Percentiles rank a stretch among this genome's conserved stretches.
These are phyloP conservation scores for Fundulus diaphanus DNA, from an alignment of 2,797 vertebrate species.

Conservation along the genomic window DNA sequence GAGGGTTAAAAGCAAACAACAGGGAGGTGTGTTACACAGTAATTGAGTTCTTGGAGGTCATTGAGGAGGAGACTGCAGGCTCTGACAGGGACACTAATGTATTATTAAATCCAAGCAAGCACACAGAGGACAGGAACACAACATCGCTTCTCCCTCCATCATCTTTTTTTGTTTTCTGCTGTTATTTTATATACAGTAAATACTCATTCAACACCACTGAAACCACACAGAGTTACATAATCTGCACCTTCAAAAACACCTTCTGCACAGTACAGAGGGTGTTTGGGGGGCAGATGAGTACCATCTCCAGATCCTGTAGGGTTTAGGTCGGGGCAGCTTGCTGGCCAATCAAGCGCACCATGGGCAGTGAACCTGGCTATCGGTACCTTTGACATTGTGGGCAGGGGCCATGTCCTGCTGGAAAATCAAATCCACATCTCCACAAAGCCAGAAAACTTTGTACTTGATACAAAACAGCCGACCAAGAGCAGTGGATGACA, in stretches of 20 bases:
- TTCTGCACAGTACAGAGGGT: too few species aligned
- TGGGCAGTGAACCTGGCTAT: background rate
- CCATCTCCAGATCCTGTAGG: too few species aligned
- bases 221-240: slow-evolving; percentile 4
- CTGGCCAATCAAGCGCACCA: too few species aligned
- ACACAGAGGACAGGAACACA: background rate
- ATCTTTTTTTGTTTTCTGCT: background rate
- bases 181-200: slow-evolving; percentile 13
- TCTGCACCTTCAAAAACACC: background rate
- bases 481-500: background rate
- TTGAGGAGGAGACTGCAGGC: background rate
- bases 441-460: background rate
- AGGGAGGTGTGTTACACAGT: background rate
- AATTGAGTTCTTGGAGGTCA: background rate
- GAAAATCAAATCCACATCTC: background rate
- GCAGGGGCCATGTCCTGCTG: background rate
- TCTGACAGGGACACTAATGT: background rate
- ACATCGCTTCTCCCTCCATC: background rate
- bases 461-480: background rate
- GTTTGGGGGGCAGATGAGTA: too few species aligned
- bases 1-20: background rate
- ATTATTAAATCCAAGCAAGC: background rate
- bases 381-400: too few species aligned
- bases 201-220: background rate
- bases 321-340: too few species aligned